phyloP scores from a whole-genome alignment of 2,113 vertebrate species.

The Ciconia boyciana region DNA sequence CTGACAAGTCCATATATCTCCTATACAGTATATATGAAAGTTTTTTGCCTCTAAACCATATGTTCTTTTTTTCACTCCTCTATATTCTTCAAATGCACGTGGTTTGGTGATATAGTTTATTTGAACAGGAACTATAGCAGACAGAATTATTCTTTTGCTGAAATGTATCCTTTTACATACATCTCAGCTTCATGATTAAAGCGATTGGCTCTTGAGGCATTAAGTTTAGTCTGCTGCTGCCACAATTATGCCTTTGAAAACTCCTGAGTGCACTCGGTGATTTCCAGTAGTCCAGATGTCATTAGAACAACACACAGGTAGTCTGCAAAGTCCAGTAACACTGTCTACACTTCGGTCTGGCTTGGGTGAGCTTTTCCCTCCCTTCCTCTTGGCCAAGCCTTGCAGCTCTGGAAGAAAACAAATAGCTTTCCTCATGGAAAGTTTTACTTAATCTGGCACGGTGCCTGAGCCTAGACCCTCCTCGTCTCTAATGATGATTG shows the following conservation, averaged over 20 bases:
- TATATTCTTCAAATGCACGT: constrained; percentile 44
- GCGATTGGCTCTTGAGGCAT: constrained; percentile 35
- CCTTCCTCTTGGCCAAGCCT: constrained; percentile 37
- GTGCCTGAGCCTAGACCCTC: constrained; percentile 79
- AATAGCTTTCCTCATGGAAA: constrained; percentile 91
- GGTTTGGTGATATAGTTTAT: constrained; percentile 70
- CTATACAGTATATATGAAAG: constrained; percentile 54
- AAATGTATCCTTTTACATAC: constrained; percentile 66
- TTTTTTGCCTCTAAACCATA: constrained; percentile 49
- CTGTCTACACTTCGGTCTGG: constrained; percentile 58
- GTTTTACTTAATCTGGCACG: constrained; percentile 85
- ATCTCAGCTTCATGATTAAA: constrained; percentile 61
- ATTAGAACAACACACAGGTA: constrained; percentile 72
- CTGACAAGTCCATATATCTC: constrained; percentile 70
- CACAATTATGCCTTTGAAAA: constrained; percentile 67
- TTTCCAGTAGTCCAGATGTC: constrained; percentile 73
- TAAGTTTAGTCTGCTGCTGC: constrained; percentile 67
- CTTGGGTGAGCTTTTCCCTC: neutral
- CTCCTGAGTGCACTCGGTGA: constrained; percentile 10
- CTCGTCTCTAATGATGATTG: constrained; percentile 83
- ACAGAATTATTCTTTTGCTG: constrained; percentile 69
- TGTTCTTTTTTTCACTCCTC: constrained; percentile 44
- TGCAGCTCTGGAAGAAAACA: constrained; percentile 70
- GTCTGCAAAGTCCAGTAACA: constrained; percentile 57
- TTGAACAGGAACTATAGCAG: constrained; percentile 70